These are phyloP conservation scores for Argyresthia albistria DNA, from an alignment of 2,888 invertebrate genomes.

Conservation along the genomic window DNA sequence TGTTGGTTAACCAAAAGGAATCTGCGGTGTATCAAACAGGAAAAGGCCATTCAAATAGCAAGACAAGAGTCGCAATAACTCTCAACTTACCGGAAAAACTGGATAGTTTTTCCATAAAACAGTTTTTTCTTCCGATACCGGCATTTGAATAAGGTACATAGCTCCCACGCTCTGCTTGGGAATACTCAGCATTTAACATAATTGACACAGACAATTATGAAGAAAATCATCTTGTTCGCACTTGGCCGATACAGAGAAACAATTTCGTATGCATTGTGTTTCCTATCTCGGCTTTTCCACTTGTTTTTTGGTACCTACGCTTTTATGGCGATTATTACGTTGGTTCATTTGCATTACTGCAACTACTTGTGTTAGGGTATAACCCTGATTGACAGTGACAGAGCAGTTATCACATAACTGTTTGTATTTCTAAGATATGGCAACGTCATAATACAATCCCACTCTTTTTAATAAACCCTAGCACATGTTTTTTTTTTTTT, in stretches of 20 bases:
- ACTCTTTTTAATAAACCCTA: too few species aligned
- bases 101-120: slow-evolving; percentile 53
- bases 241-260: slow-evolving; percentile 19
- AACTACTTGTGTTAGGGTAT: neutral
- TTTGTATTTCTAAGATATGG: too few species aligned
- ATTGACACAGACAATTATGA: slow-evolving; percentile 16
- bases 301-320: neutral
- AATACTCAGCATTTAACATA: slow-evolving; percentile 15
- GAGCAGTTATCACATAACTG: neutral
- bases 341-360: neutral
- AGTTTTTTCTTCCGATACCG: slow-evolving; percentile 20
- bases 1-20: too few species aligned
- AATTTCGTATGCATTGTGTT: slow-evolving; percentile 7
- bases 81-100: slow-evolving; percentile 58
- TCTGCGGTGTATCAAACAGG: neutral
- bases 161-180: slow-evolving; percentile 38
- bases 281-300: neutral
- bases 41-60: slow-evolving; percentile 2
- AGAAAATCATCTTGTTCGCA: slow-evolving; percentile 13
- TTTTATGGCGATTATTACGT: neutral
- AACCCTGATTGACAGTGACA: neutral
- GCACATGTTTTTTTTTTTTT: too few species aligned
- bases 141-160: slow-evolving; percentile 50
- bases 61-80: slow-evolving; percentile 6
- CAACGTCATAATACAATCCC: too few species aligned